Percentiles rank a stretch among this genome's conserved stretches.
Evolutionary conservation across 2,888 invertebrate genomes (phyloP).

Genomic region (Gymnocheta viridis): DNA sequence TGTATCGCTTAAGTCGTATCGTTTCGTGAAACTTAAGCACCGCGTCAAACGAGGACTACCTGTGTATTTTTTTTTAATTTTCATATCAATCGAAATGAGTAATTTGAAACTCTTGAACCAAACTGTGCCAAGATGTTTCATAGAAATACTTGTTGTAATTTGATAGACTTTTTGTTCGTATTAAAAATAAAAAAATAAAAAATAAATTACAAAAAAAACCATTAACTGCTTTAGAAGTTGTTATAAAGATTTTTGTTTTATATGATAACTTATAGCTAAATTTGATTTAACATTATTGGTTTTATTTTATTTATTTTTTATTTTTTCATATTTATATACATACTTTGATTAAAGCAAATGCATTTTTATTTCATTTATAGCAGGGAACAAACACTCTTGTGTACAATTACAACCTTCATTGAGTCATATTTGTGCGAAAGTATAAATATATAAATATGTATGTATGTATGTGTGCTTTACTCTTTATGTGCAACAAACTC

Average conservation of each 20-base stretch:
- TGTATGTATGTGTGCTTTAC: not conserved
- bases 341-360: conserved; percentile 20
- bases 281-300: not conserved
- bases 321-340: not conserved
- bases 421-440: conserved; percentile 4
- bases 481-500: conserved; percentile 8
- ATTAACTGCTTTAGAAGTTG: no score
- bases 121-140: conserved; percentile 10
- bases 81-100: not conserved
- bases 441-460: not conserved
- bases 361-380: not conserved
- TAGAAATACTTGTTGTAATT: conserved; percentile 17
- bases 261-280: conserved; percentile 1
- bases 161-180: conserved; percentile 5
- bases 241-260: no score
- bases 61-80: not conserved
- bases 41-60: no score
- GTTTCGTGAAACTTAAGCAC: no score
- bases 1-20: no score
- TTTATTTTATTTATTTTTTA: not conserved
- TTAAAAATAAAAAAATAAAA: not conserved
- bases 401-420: not conserved
- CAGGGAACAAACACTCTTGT: not conserved
- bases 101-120: conserved; percentile 40
- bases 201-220: not conserved